Evolutionary conservation across 1,140 invertebrate genomes (phyloP).

Genomic region (Druon quercuslanigerum): DNA sequence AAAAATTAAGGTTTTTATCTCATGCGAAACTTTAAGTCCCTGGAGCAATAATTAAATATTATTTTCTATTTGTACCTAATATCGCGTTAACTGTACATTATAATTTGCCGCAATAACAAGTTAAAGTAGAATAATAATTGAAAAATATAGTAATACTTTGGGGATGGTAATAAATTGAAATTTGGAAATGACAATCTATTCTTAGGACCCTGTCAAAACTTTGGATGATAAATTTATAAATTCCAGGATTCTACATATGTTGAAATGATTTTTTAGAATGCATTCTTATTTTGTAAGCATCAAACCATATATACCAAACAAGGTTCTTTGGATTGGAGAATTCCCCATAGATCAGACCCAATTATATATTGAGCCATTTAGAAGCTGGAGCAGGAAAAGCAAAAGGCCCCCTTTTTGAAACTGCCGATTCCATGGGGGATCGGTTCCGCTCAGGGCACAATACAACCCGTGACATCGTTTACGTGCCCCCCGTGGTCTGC

Average conservation of each 20-base stretch:
- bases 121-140: too few species aligned
- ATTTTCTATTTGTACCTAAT: too few species aligned
- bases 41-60: too few species aligned
- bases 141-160: too few species aligned
- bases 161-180: too few species aligned
- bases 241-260: constrained; percentile 10
- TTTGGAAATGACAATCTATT: too few species aligned
- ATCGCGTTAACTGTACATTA: too few species aligned
- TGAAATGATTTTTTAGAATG: neutral
- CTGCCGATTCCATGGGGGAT: constrained; percentile 61
- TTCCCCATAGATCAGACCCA: constrained; percentile 56
- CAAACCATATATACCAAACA: constrained; percentile 8
- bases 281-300: constrained; percentile 10
- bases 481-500: constrained; percentile 65
- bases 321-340: constrained; percentile 17
- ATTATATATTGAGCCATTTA: constrained; percentile 60
- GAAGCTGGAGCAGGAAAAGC: constrained; percentile 31
- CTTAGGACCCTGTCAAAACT: neutral
- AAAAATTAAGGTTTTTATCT: too few species aligned
- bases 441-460: constrained; percentile 59
- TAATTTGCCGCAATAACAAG: too few species aligned
- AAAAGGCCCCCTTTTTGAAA: constrained; percentile 51
- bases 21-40: too few species aligned
- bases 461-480: constrained; percentile 69
- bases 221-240: neutral